Percentiles rank a stretch among this genome's conserved stretches.
Conservation (phyloP, 2,113 vertebrate genomes). For the Paramisgurnus dabryanus region DNA sequence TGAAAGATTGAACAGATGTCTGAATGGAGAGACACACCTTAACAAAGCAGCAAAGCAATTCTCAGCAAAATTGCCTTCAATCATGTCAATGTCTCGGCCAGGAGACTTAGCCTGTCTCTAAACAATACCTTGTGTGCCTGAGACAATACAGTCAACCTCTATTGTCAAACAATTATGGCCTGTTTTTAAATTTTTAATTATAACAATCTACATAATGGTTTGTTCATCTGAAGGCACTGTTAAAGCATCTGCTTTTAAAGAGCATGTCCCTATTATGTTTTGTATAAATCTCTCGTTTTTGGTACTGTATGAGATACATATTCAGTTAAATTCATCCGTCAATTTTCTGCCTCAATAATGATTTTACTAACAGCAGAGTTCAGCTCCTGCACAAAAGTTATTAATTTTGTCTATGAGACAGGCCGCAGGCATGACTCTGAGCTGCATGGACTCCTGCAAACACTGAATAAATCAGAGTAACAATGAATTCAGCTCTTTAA, state of each 20-base stretch:
- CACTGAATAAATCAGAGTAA: not conserved
- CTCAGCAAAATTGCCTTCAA: not conserved
- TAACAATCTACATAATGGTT: not conserved
- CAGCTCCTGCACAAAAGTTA: not conserved
- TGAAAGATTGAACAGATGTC: not conserved
- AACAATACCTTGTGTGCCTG: not conserved
- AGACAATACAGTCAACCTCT: not conserved
- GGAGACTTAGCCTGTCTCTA: not conserved
- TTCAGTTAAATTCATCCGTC: not conserved
- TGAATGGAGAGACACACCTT: not conserved
- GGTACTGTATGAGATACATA: not conserved
- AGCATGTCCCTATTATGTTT: not conserved
- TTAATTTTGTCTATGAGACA: not conserved
- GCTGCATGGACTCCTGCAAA: not conserved
- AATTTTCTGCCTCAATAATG: not conserved
- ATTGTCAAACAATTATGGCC: not conserved
- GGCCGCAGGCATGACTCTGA: not conserved
- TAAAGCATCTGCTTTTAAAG: not conserved
- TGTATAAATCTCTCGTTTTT: not conserved
- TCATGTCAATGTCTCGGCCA: not conserved
- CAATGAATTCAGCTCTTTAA: not conserved
- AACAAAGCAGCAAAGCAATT: slow-evolving; percentile 2
- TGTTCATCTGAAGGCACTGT: not conserved
- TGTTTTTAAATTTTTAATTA: not conserved
- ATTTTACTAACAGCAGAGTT: not conserved